phyloP scores from a whole-genome alignment of 1,140 invertebrate genomes.

The Sinonovacula constricta region DNA sequence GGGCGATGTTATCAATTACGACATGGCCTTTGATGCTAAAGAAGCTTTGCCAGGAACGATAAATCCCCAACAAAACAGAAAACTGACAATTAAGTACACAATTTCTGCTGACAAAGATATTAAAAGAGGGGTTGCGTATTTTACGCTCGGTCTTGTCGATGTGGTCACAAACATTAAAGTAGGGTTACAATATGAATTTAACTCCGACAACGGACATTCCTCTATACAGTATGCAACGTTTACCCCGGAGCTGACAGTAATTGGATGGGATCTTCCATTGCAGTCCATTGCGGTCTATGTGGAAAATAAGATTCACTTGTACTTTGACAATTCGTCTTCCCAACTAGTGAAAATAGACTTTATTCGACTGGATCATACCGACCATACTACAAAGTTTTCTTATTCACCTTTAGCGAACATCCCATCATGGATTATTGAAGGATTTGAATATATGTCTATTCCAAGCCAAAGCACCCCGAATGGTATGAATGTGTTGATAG shows the following conservation, averaged over 20 bases:
- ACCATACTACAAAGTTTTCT: neutral
- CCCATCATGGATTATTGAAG: neutral
- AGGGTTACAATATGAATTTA: conserved; percentile 10
- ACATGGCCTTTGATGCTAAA: neutral
- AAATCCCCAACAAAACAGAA: neutral
- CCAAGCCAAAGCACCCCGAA: neutral
- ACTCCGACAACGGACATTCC: neutral
- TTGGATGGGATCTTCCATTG: conserved; percentile 1
- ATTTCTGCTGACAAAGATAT: conserved; percentile 1
- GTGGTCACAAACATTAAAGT: neutral
- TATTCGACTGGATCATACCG: neutral
- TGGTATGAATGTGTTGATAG: conserved; percentile 4
- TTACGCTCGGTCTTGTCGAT: conserved; percentile 13
- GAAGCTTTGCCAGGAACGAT: conserved; percentile 4
- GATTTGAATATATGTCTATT: neutral
- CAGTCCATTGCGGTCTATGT: neutral
- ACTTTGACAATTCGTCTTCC: conserved; percentile 1
- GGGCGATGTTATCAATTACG: neutral
- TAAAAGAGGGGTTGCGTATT: neutral
- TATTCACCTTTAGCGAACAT: neutral
- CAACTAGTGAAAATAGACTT: conserved; percentile 1
- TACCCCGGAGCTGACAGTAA: neutral
- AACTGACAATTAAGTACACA: neutral
- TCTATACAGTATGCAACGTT: conserved; percentile 3
- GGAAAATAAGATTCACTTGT: neutral